Evolutionary conservation across 92 coral and sea anemone genomes (phyloP), one percentile per base, ranked within the genome.

Genomic region (Epizoanthus scotinus): DNA sequence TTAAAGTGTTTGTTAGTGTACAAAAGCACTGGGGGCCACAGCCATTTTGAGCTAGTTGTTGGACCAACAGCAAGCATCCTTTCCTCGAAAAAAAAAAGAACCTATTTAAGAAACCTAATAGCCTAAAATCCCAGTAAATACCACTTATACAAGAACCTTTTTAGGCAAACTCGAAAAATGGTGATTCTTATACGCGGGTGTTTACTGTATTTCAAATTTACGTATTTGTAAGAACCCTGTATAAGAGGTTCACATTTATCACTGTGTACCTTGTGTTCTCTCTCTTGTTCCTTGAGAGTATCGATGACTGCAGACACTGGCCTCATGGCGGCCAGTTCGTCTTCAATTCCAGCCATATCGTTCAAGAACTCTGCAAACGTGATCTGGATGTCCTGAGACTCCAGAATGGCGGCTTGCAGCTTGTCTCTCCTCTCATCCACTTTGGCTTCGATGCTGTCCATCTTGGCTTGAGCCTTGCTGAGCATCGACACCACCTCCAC

Each of bases 281-380:
- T 92, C 71, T 95, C 94, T 71, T 95, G 99, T 56, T 95, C 99
- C 81, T 93, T 92, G 61, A 95, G 88, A 12, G 96, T 93, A 49
- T 94, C 95, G 19, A 87, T 85, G 38, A 95, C 92, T 3, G 94
- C 99, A 15, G 99, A 95, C 63, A 95, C 91, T 5, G 99, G 98
- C 31, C 99, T 84, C 90, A 93, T 90, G 38, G 98, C 94, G 3
- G 94, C 94, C 22, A 93, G 87, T 78, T 95, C 98, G 71, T 93
- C 98, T 79, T 95, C 99, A 84, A 95, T 87, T 44, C 94, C 90
- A 27, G 91, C 73, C 91, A 95, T 63, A 58, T 95, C 96, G 60
- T 95, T 93, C 74, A 84, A 56, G 73, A 95, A 95, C 84, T 95
- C 99, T 15, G 90, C 96, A 50, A 93, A 88, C 3, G 97, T 92